Base-by-base conservation (phyloP, 2,113 vertebrate species). In the Centrocercus urophasianus region DNA sequence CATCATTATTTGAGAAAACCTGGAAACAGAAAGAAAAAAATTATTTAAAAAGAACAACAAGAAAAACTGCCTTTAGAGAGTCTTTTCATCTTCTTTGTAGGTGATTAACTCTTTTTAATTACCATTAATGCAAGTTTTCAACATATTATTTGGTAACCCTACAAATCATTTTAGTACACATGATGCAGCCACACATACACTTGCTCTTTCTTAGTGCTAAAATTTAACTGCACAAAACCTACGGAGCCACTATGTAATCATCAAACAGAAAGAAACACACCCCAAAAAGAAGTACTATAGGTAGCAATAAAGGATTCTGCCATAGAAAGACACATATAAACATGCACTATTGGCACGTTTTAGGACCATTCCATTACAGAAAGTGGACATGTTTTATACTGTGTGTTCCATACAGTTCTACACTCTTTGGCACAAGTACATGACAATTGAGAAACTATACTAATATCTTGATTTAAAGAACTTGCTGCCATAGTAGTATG, bases 1-100 rank as follows among this genome's bases (percentile, higher is more conserved):
- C 99, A 98, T 99, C 99, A 73, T 96, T 99, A 98, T 97, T 99
- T 97, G 98, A 99, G 98, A 99, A 99, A 97, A 99, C 98, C 99
- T 99, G 96, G 70, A 96, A 94, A 66, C 2, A 76, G 56, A 90
- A 90, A 89, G 57, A 87, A 80, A 95, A 82, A 95, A 56, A 74
- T 17, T 2, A 40, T 83, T 91, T 92, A 34, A 34, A 21, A 83
- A 56, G 48, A 69, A 3, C 30, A 60, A 72, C 28, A 78, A 12
- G 43, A 40, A 71, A 81, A 93, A 57, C 30, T 50, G 65, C 21
- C 71, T 60, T 64, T 54, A 73, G 17, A 60, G 32, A n/a, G 16
- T 45, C 34, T 88, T 91, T 56, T 72, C 67, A 70, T 11, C n/a
- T 74, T 75, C 32, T 48, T 8, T 8, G 59, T n/a, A 16, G 40